Conservation (phyloP, 1,140 invertebrate species). For the Anastrepha ludens region DNA sequence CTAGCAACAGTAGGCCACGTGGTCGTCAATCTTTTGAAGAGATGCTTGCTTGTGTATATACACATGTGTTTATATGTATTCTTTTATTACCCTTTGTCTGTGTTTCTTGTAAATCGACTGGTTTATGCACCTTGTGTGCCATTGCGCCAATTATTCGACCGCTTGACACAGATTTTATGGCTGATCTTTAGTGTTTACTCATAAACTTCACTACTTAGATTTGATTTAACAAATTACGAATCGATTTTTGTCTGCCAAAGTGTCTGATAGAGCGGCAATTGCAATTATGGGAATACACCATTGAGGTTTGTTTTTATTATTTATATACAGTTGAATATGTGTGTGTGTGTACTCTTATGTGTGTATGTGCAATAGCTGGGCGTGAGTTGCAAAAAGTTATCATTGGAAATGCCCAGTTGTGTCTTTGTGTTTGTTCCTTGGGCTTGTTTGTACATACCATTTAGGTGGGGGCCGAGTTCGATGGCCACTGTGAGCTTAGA, state of each 20-base stretch:
- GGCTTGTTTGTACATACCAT: too few relatives aligned
- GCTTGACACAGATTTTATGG: slow-evolving; percentile 44
- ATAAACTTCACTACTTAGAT: slow-evolving; percentile 40
- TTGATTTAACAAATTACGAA: slow-evolving; percentile 35
- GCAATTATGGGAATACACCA: not conserved
- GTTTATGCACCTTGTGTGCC: not conserved
- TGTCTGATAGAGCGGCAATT: not conserved
- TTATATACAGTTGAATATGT: too few relatives aligned
- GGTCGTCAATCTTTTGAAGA: too few relatives aligned
- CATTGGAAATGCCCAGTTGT: too few relatives aligned
- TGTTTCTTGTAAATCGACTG: not conserved
- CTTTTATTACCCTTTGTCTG: slow-evolving; percentile 5
- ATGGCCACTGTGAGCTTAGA: too few relatives aligned
- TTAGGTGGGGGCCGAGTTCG: too few relatives aligned
- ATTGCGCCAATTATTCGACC: slow-evolving; percentile 9
- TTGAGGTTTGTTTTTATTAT: too few relatives aligned
- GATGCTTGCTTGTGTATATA: not conserved
- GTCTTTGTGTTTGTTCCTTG: too few relatives aligned
- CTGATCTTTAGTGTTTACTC: slow-evolving; percentile 27
- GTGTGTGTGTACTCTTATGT: too few relatives aligned
- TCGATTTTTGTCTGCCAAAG: slow-evolving; percentile 9
- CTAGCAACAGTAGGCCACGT: too few relatives aligned
- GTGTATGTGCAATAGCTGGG: too few relatives aligned
- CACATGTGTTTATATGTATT: not conserved
- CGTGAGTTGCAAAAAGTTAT: too few relatives aligned